Evolutionary conservation across 1,140 invertebrate species (phyloP).

Genomic region (Aleiodes sp.): DNA sequence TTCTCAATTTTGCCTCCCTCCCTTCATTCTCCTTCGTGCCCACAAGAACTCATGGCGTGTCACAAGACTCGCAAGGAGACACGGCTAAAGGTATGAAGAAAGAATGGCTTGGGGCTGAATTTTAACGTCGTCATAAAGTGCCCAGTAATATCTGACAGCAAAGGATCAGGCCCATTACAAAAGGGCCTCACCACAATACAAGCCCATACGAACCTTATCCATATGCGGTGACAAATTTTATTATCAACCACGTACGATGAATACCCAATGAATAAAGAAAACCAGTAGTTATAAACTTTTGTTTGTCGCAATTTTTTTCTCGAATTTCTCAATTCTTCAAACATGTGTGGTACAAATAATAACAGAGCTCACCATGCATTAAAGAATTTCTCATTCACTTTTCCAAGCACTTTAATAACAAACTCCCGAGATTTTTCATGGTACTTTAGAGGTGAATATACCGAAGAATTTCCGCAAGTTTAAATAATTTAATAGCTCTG

Average conservation of each 20-base stretch:
- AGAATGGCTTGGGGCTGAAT: constrained; percentile 15
- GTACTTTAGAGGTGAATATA: no score
- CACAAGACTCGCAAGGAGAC: no score
- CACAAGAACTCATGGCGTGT: neutral
- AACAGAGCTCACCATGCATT: no score
- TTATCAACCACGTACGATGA: constrained; percentile 16
- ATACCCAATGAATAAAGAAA: neutral
- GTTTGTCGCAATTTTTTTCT: neutral
- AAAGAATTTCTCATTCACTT: no score
- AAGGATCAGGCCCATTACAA: constrained; percentile 3
- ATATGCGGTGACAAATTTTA: constrained; percentile 20
- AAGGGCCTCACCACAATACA: neutral
- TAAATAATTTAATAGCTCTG: neutral
- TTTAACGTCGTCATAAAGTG: constrained; percentile 31
- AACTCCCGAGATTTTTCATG: no score
- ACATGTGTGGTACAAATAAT: no score
- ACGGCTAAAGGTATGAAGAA: neutral
- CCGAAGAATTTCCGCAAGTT: neutral
- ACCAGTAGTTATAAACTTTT: neutral
- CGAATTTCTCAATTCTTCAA: neutral
- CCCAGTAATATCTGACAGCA: constrained; percentile 16
- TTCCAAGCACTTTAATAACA: no score
- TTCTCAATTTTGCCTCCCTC: neutral
- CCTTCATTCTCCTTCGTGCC: neutral
- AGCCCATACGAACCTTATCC: neutral